phyloP scores from a whole-genome alignment of 2,113 vertebrate genomes.

The Bujurquina vittata region DNA sequence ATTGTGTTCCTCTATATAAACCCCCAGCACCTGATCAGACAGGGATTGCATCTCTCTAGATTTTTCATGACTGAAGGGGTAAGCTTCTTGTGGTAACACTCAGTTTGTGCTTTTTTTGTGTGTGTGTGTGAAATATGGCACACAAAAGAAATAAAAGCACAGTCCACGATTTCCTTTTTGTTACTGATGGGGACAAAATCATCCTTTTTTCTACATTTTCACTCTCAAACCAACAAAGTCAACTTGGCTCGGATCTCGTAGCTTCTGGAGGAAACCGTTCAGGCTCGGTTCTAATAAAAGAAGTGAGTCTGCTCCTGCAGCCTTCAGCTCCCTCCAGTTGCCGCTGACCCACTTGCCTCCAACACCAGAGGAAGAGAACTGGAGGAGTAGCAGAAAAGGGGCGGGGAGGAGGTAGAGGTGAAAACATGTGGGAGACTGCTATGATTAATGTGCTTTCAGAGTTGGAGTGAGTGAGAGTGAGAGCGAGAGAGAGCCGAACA shows the following conservation, averaged over 20 bases:
- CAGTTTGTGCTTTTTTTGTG: neutral
- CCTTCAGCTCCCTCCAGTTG: constrained; percentile 28
- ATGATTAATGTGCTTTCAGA: constrained; percentile 69
- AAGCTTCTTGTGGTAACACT: neutral
- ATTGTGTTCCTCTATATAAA: neutral
- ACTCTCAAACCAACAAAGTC: neutral
- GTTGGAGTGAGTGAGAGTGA: constrained; percentile 33
- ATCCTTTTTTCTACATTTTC: neutral
- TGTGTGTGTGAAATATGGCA: neutral
- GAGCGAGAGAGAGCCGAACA: constrained; percentile 7
- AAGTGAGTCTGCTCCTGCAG: neutral
- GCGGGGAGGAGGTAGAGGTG: constrained; percentile 49
- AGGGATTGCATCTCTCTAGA: neutral
- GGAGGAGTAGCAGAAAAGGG: constrained; percentile 50
- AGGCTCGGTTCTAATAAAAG: constrained; percentile 21
- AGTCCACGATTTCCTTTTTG: neutral
- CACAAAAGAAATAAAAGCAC: no score
- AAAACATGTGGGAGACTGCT: constrained; percentile 58
- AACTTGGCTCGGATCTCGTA: neutral
- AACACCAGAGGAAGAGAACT: constrained; percentile 39
- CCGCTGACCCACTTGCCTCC: constrained; percentile 66
- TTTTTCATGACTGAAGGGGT: neutral
- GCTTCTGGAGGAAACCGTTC: constrained; percentile 7
- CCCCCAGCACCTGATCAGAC: neutral
- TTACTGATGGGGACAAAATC: neutral